A percentile compares a stretch with the other conserved stretches of the same genome.
These are phyloP conservation scores for Batillaria attramentaria DNA, from an alignment of 1,140 invertebrate genomes.

Conservation along the genomic window DNA sequence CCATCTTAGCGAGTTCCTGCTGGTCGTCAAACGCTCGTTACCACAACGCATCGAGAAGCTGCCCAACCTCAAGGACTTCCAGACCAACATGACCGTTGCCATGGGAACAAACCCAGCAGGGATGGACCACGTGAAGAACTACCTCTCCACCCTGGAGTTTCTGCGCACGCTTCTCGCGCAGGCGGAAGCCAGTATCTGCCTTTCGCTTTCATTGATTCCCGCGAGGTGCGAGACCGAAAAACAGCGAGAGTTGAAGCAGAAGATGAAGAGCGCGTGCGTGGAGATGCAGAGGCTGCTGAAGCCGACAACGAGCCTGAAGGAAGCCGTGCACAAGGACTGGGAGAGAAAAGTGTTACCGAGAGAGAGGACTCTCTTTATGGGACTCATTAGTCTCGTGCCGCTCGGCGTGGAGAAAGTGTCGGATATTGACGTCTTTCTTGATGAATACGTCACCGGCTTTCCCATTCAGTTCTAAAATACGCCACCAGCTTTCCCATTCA, in stretches of 20 bases:
- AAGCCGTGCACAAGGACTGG: slow-evolving; percentile 36
- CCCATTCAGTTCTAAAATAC: slow-evolving; percentile 19
- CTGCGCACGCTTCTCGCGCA: slow-evolving; percentile 35
- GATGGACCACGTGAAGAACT: slow-evolving; percentile 33
- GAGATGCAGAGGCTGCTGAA: slow-evolving; percentile 41
- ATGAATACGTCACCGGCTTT: slow-evolving; percentile 48
- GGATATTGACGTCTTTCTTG: slow-evolving; percentile 47
- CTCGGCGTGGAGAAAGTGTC: slow-evolving; percentile 40
- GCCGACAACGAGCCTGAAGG: slow-evolving; percentile 30
- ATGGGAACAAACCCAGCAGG: slow-evolving; percentile 39
- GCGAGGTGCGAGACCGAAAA: slow-evolving; percentile 45
- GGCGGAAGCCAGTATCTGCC: slow-evolving; percentile 36
- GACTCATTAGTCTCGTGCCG: slow-evolving; percentile 45
- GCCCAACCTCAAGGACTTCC: slow-evolving; percentile 48
- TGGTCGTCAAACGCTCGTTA: slow-evolving; percentile 45
- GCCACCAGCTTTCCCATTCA: not conserved
- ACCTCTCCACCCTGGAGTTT: slow-evolving; percentile 40
- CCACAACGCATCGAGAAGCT: slow-evolving; percentile 38
- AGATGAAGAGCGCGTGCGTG: slow-evolving; percentile 30
- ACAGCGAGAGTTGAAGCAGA: slow-evolving; percentile 43
- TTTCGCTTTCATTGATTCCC: slow-evolving; percentile 48
- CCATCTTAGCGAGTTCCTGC: slow-evolving; percentile 50
- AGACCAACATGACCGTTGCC: slow-evolving; percentile 39
- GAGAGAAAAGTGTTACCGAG: slow-evolving; percentile 35
- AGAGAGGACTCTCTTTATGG: slow-evolving; percentile 46